Evolutionary conservation across 2,888 invertebrate species (phyloP).

Genomic region (Coelinius sp.): DNA sequence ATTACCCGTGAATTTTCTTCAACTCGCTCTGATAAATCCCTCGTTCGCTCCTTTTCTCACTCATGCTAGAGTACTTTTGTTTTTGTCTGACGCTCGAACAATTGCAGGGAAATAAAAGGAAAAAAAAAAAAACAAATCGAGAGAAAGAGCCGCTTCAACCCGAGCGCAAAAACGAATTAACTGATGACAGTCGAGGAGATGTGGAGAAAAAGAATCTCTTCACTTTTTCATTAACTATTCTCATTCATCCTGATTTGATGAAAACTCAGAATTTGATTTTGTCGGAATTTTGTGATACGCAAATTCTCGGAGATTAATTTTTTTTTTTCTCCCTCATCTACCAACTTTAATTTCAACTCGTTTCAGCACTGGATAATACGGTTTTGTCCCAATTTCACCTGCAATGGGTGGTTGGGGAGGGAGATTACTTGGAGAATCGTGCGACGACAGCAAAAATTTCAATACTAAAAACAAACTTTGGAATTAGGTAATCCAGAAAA

Average conservation of each 20-base stretch:
- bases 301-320: conserved; percentile 2
- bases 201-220: neutral
- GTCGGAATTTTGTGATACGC: neutral
- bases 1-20: conserved; percentile 26
- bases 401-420: neutral
- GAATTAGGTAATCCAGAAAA: neutral
- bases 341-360: neutral
- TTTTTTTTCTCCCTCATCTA: neutral
- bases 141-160: neutral
- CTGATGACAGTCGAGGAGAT: conserved; percentile 15
- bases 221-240: neutral
- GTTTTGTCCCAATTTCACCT: neutral
- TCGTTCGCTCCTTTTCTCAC: conserved; percentile 19
- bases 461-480: conserved; percentile 7
- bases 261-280: conserved; percentile 11
- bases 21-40: conserved; percentile 13
- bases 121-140: no score
- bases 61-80: conserved; percentile 18
- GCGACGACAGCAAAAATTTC: neutral
- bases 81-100: conserved; percentile 31
- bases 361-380: conserved; percentile 1
- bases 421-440: neutral
- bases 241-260: neutral
- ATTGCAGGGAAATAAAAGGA: conserved; percentile 5
- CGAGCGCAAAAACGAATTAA: conserved; percentile 8